Conservation (phyloP, 2,113 vertebrate genomes). For the Laticauda colubrina region DNA sequence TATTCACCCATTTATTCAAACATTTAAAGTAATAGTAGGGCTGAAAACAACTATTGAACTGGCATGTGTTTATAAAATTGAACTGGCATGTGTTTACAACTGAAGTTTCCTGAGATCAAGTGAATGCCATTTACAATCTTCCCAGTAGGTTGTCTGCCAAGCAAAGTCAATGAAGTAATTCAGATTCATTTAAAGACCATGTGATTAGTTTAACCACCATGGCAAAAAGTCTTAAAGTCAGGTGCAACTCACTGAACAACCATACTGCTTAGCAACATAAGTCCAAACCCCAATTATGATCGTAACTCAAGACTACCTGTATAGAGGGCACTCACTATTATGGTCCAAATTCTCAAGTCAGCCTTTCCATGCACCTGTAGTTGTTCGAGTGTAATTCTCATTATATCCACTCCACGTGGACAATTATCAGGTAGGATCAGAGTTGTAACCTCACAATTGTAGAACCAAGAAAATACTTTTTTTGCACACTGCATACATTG, state of each 20-base stretch:
- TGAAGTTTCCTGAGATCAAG: neutral
- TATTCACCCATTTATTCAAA: neutral
- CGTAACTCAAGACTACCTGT: neutral
- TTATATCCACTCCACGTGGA: neutral
- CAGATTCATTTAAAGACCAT: neutral
- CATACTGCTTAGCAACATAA: neutral
- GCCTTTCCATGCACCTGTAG: neutral
- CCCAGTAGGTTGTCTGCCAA: neutral
- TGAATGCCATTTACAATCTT: neutral
- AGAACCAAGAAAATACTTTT: neutral
- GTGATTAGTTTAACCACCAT: neutral
- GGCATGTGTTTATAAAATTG: neutral
- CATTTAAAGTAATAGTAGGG: neutral
- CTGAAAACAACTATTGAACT: neutral
- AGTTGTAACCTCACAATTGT: neutral
- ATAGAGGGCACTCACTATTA: neutral
- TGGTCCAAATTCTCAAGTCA: neutral
- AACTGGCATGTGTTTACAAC: neutral
- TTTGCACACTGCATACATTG: neutral
- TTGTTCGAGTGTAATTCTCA: neutral
- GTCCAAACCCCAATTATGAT: neutral
- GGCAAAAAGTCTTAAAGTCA: neutral
- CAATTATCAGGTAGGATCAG: neutral
- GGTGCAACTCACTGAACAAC: neutral
- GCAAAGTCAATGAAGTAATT: neutral